These are phyloP conservation scores for Clarias fuscus DNA, from an alignment of 2,797 vertebrate genomes.

Conservation along the genomic window DNA sequence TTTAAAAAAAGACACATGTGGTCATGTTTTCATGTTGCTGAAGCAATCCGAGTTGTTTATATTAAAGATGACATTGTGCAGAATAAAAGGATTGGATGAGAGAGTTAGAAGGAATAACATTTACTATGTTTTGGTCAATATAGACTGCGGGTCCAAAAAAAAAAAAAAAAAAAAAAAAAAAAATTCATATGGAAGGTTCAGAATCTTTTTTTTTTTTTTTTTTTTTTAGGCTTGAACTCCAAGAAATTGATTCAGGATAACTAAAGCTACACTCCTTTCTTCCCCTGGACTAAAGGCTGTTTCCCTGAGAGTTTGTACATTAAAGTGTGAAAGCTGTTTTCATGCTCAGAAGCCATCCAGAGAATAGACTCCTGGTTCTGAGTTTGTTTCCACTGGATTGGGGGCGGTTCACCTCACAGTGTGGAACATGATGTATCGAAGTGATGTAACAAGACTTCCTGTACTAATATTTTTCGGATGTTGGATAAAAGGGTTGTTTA, in stretches of 20 bases:
- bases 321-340: neutral
- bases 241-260: neutral
- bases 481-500: neutral
- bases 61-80: constrained; percentile 12
- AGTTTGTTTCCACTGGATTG: neutral
- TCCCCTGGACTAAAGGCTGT: neutral
- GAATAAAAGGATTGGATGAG: neutral
- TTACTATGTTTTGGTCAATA: neutral
- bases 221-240: neutral
- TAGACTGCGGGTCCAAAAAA: neutral
- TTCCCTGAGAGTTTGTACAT: neutral
- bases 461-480: neutral
- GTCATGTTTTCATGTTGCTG: constrained; percentile 8
- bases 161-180: too few relatives aligned
- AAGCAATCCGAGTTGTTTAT: constrained; percentile 24
- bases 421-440: neutral
- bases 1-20: constrained; percentile 17
- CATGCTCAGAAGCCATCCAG: neutral
- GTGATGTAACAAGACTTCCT: neutral
- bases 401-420: neutral
- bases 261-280: neutral
- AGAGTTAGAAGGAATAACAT: constrained; percentile 5
- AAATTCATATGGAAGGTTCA: too few relatives aligned
- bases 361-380: neutral
- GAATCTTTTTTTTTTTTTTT: too few relatives aligned